Conservation (phyloP, 2,888 invertebrate species). For the Dysmachus trigonus region DNA sequence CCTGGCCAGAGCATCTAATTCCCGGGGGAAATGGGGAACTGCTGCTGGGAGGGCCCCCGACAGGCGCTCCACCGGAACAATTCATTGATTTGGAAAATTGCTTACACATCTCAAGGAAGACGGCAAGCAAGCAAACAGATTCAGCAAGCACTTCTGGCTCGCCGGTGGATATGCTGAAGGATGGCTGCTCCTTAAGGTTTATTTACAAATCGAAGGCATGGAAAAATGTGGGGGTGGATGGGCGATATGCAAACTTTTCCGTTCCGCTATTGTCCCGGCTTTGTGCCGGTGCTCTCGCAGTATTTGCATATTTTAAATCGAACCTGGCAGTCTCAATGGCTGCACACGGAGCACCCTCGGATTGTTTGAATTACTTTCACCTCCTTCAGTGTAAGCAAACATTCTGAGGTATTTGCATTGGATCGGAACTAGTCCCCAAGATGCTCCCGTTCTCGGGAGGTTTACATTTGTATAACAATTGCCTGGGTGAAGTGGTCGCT, state of each 20-base stretch:
- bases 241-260: background rate
- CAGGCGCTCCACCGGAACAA: background rate
- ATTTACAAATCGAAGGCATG: constrained; percentile 5
- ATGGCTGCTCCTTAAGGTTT: constrained; percentile 7
- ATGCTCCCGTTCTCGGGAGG: background rate
- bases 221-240: background rate
- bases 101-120: constrained; percentile 23
- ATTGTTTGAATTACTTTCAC: constrained; percentile 35
- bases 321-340: constrained; percentile 29
- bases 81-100: constrained; percentile 39
- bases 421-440: background rate
- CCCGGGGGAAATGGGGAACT: background rate
- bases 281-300: background rate
- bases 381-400: constrained; percentile 20
- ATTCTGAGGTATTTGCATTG: constrained; percentile 21
- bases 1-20: background rate
- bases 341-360: background rate
- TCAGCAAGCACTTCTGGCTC: background rate
- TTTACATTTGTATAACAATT: background rate
- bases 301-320: constrained; percentile 32
- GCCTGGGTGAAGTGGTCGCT: background rate
- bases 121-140: constrained; percentile 2
- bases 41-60: background rate
- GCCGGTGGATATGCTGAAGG: background rate
- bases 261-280: background rate